Evolutionary conservation across 2,797 vertebrate genomes (phyloP), one percentile per base, ranked within the genome.

Genomic region (Melanotaenia maccullochi): DNA sequence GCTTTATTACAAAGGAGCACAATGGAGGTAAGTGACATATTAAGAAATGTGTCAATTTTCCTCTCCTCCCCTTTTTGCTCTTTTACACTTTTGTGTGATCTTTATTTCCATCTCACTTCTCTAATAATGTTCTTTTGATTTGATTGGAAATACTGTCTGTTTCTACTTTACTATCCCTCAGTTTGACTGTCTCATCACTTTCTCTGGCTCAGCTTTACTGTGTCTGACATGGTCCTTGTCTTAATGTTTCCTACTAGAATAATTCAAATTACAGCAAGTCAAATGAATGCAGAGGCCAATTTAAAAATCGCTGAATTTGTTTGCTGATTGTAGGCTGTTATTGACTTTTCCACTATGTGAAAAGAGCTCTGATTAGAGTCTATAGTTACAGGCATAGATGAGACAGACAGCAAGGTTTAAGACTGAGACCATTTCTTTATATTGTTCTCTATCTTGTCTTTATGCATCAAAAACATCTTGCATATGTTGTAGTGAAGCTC

Each of bases 171-270:
- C 91, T 54, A 30, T 71, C 95, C 94, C 89, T 93, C 85, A 94
- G 87, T 88, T 81, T 93, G 91, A 93, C 91, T 94, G 93, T 93
- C 90, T 92, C 94, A 96, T 96, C 95, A 94, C 94, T 94, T 93
- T 94, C 91, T 94, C 93, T 93, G 94, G 89, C 95, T 95, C 91
- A 91, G 90, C 83, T 95, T 95, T 94, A 95, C 95, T 96, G 93
- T 96, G 93, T 94, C 94, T 96, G 95, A 96, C 95, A 95, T 93
- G 91, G 93, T 95, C 95, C 96, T 97, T 97, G 95, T 98, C 95
- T 97, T 96, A 94, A 91, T 95, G 93, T 97, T 97, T 96, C 95
- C 97, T 87, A 94, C 95, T 97, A 96, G 95, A 98, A 97, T 97
- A 96, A 97, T 95, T 96, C 95, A 95, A 96, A 96, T 96, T 96